Base-by-base conservation (phyloP, 1,140 invertebrate genomes). In the Mamestra configurata region DNA sequence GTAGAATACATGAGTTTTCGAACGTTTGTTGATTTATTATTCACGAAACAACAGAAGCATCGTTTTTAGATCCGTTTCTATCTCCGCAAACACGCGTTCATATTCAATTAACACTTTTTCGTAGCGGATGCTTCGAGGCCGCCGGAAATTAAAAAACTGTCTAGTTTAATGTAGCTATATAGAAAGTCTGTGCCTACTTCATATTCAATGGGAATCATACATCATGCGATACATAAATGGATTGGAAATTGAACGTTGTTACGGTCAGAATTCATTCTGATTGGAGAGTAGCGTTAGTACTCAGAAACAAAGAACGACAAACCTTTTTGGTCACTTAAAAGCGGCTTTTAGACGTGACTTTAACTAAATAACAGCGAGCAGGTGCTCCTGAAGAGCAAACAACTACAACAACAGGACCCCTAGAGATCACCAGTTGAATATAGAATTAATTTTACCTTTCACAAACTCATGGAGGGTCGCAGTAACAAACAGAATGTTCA, bases 71-170 rank as follows among this genome's bases (percentile, higher is more conserved):
- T 87, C 83, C 79, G 78, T 86, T 87, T 85, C 81, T 84, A 89
- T 89, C 85, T 86, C 85, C 80, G 84, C 81, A 80, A 75, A 78
- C 79, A 82, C 70, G 78, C 80, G 83, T 77, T 86, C 83, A 89
- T 83, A 89, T 92, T 91, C 88, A 93, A 92, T 93, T 91, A 91
- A 89, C 90, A 92, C 85, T 92, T 92, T 92, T 94, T 93, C 91
- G 86, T 80, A 79, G 79, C 86, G 92, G 92, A 93, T 89, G 84
- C 86, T 84, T 75, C 83, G 80, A 86, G 85, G 84, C 86, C 79
- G 81, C 89, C 91, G 90, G 92, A 92, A 94, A 94, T 94, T 92
- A 93, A 93, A 91, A 94, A 91, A 89, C 85, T 89, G 90, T 91
- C 89, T 89, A 83, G 87, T 85, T 82, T 88, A 82, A 84, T 78